A percentile compares a stretch with the other conserved stretches of the same genome.
These are phyloP conservation scores for Mus spicilegus DNA, from an alignment of 2,113 vertebrate species.

Conservation along the genomic window DNA sequence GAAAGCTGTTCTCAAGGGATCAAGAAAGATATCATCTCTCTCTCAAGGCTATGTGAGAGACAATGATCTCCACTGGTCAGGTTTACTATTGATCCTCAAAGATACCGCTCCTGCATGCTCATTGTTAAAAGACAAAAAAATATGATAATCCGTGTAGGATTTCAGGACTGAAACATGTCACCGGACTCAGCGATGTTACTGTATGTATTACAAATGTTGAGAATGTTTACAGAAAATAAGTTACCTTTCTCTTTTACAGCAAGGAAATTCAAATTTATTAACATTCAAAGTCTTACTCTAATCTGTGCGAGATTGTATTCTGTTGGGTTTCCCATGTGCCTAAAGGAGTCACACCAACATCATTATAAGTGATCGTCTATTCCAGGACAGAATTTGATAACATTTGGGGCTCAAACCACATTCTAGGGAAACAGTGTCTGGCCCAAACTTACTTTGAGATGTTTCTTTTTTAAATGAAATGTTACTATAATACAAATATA, in stretches of 20 bases:
- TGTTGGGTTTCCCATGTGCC: background rate
- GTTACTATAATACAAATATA: conserved; percentile 29
- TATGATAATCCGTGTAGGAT: background rate
- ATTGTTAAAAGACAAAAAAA: background rate
- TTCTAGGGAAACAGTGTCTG: background rate
- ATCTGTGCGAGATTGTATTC: background rate
- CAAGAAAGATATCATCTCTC: background rate
- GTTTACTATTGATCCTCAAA: background rate
- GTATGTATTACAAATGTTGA: background rate
- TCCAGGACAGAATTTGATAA: background rate
- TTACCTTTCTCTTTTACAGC: background rate
- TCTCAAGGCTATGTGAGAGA: background rate
- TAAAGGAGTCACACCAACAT: background rate
- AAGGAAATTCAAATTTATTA: background rate
- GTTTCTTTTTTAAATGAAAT: background rate
- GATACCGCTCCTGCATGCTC: background rate
- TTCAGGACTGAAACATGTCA: background rate
- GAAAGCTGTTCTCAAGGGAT: background rate
- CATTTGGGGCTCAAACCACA: background rate
- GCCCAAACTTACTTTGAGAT: background rate
- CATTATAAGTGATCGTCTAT: background rate
- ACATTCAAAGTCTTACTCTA: background rate
- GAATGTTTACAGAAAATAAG: background rate
- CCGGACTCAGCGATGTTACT: background rate
- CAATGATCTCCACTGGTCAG: background rate